Base-by-base conservation (phyloP, 2,797 vertebrate species). In the Apogon hyalosoma region DNA sequence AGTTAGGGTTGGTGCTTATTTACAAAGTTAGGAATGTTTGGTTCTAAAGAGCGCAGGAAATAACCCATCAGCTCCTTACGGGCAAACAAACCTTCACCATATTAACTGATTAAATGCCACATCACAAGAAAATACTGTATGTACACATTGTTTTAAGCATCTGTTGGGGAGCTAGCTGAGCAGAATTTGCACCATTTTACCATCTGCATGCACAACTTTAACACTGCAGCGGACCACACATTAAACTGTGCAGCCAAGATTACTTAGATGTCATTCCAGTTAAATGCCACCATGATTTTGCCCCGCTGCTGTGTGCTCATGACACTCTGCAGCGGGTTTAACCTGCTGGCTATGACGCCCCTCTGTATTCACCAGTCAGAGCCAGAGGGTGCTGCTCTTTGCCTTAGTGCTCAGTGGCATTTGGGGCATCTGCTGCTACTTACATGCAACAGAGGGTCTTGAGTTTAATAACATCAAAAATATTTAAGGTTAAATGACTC, bases 291-390 rank as follows among this genome's bases (percentile, higher is more conserved):
- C 15, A 56, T 64, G 43, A 24, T 56, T 80, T 40, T 59, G 21
- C 70, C 73, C 49, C 13, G 7, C 2, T 15, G 60, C 67, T 39
- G 10, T 54, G 38, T 12, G 18, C 16, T 24, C 19, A 12, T 73
- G 65, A 74, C 63, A 59, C 66, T 24, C 4, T 61, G 71, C 51
- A 73, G 59, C 76, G 71, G 61, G n/a, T 61, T 48, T 66, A 53
- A 83, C 71, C 74, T 75, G 57, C 71, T 79, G 75, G 51, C 51
- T 60, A 16, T 36, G 58, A 55, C 71, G 59, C 57, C 45, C 14
- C 57, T 53, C 63, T 66, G 36, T 55, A 51, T 49, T 49, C 56
- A 77, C 48, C 56, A 64, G 69, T 73, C 64, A 47, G 55, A 71
- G 56, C 73, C 73, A 9, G 39, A 54, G 75, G 79, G 54, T 41